phyloP scores from a whole-genome alignment of 2,113 vertebrate species.

The Upupa epops region DNA sequence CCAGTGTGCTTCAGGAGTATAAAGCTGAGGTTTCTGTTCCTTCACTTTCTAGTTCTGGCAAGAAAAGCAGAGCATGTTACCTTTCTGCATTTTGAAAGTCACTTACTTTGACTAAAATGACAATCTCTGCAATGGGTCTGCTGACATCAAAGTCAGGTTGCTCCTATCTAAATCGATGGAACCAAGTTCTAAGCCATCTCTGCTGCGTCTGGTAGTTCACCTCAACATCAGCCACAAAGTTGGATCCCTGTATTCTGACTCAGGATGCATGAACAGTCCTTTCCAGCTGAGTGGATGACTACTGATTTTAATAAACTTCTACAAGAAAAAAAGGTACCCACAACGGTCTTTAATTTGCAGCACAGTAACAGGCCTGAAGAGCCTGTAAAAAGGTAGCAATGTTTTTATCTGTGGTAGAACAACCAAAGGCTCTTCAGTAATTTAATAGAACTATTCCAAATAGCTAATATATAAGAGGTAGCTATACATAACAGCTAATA shows the following conservation, averaged over 20 bases:
- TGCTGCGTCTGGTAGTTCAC: neutral
- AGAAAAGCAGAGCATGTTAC: neutral
- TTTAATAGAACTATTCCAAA: neutral
- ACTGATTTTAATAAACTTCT: neutral
- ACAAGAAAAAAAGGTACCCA: neutral
- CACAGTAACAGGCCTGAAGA: neutral
- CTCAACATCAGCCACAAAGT: neutral
- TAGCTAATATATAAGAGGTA: too few species aligned
- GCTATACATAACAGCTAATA: too few species aligned
- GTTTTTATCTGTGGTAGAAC: neutral
- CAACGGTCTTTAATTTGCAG: neutral
- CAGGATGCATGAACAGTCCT: neutral
- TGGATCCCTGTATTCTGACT: neutral
- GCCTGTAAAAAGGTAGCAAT: neutral
- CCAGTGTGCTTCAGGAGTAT: neutral
- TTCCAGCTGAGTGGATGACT: neutral
- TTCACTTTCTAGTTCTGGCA: neutral
- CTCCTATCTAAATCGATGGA: neutral
- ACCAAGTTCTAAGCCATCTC: neutral
- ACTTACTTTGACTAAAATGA: neutral
- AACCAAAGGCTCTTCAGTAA: neutral
- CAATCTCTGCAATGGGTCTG: accelerated
- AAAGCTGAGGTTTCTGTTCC: neutral
- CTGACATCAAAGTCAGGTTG: neutral
- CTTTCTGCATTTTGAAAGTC: neutral